These are phyloP conservation scores for Sarcophaga peregrina DNA, from an alignment of 1,140 invertebrate genomes.

Conservation along the genomic window DNA sequence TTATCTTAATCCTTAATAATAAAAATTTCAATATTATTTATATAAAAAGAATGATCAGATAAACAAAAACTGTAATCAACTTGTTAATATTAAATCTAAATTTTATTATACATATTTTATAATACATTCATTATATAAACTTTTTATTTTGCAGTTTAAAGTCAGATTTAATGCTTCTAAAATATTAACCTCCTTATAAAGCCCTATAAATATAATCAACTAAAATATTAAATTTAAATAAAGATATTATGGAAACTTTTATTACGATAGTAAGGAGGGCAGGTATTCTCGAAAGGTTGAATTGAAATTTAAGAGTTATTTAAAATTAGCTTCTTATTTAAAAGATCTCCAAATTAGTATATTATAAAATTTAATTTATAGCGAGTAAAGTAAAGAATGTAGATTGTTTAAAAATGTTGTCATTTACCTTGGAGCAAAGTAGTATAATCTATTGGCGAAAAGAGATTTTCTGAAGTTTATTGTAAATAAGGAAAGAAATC, in stretches of 20 bases:
- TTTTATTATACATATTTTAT: slow-evolving; percentile 40
- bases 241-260: background rate
- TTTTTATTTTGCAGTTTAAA: slow-evolving; percentile 13
- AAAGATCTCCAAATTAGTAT: background rate
- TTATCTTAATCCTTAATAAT: too few species aligned
- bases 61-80: too few species aligned
- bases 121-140: slow-evolving; percentile 27
- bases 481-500: slow-evolving; percentile 1
- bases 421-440: background rate
- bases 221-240: background rate
- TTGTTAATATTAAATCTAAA: slow-evolving; percentile 25
- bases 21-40: too few species aligned
- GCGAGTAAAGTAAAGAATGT: too few species aligned
- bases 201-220: background rate
- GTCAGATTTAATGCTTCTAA: slow-evolving; percentile 12
- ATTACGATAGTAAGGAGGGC: background rate
- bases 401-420: too few species aligned
- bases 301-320: background rate
- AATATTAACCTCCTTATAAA: slow-evolving; percentile 15
- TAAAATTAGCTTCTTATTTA: background rate
- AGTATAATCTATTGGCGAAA: background rate
- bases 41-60: too few species aligned
- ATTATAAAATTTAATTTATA: too few species aligned
- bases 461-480: background rate
- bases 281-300: background rate